Conservation (phyloP, 2,113 vertebrate genomes). For the Archilochus colubris region DNA sequence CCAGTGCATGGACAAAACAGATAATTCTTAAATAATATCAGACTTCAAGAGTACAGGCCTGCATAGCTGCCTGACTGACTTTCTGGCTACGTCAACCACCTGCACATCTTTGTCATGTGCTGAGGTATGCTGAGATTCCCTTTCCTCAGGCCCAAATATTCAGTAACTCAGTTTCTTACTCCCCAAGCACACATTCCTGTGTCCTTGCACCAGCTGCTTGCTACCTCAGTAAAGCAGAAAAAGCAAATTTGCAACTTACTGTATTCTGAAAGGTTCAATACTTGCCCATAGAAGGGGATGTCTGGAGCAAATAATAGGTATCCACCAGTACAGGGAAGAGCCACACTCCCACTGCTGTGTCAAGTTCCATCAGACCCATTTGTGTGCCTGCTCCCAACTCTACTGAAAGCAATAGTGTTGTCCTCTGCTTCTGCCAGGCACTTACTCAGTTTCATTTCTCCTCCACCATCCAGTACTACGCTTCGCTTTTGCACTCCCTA, state of each 20-base stretch:
- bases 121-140: not conserved
- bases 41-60: not conserved
- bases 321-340: fast-evolving
- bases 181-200: not conserved
- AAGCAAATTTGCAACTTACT: not conserved
- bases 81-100: not conserved
- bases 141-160: not conserved
- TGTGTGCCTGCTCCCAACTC: not conserved
- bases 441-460: not conserved
- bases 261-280: not conserved
- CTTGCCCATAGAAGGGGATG: not conserved
- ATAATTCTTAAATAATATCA: fast-evolving
- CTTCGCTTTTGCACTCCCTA: not conserved
- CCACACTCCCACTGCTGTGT: not conserved
- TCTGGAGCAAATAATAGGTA: not conserved
- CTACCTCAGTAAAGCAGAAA: not conserved
- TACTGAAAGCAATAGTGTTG: not conserved
- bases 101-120: not conserved
- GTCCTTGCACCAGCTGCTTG: not conserved
- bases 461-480: not conserved
- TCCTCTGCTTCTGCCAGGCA: not conserved
- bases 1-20: not conserved
- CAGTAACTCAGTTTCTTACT: not conserved
- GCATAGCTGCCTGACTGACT: not conserved
- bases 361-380: not conserved